Base-by-base conservation (phyloP, 2,888 invertebrate genomes). In the Deilephila elpenor region DNA sequence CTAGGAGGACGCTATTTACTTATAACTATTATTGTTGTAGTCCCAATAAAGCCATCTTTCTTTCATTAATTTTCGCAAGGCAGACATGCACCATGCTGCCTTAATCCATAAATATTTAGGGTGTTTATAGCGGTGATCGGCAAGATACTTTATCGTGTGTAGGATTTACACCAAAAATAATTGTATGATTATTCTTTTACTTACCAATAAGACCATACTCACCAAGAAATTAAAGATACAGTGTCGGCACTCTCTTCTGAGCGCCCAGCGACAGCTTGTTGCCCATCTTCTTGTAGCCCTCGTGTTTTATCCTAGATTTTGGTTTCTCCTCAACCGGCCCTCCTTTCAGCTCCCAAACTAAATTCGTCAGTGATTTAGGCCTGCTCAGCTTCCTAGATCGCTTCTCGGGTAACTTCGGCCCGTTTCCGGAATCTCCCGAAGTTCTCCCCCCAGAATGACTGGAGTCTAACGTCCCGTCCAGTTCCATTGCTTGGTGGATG, bases 361-460 rank as follows among this genome's bases (percentile, higher is more conserved):
- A 95, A 93, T 98, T 98, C 77, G 98, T 98, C 86, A 98, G 93
- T 75, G 98, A 98, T 81, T 98, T 96, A 72, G 98, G 98, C 86
- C 98, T 96, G 83, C 97, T 97, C 75, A 98, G 90, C 84, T 97
- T 97, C 81, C 97, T 95, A 72, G 97, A 97, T 85, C 97, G 95
- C 88, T 98, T 98, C 86, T 98, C 98, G 73, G 97, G 97, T 84
- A 97, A 95, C 87, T 98, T 98, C 6, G 96, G 96, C 2, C 96
- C 96, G 70, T 96, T 96, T 0, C 96, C 96, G 5, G 98, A 98
- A 89, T 98, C 98, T 3, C 97, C 98, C 17, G 98, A 98, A 6
- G 97, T 97, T 73, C 97, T 95, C 1, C 98, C 98, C 56, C 98
- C 98, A 37, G 98, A 98, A 91, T 98, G 97, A 87, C 98, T 98